Base-by-base conservation (phyloP, 2,113 vertebrate genomes). In the Ceratotherium simum region DNA sequence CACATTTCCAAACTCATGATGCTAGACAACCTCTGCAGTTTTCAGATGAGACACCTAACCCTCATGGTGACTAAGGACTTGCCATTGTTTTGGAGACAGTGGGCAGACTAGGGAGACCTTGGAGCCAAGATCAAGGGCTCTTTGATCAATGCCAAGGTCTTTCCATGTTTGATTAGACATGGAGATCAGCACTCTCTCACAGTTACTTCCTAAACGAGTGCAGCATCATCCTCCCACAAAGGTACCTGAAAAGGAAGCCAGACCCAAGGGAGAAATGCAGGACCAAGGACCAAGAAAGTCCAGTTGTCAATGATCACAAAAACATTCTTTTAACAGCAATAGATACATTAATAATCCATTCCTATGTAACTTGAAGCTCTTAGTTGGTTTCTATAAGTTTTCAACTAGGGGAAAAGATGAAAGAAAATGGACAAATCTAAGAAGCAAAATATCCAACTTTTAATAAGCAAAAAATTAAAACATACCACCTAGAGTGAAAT, bases 401-500 rank as follows among this genome's bases (percentile, higher is more conserved):
- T 95, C 84, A 96, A 79, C 7, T 8, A 81, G 65, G n/a, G 64
- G 1, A 88, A 90, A 92, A 81, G n/a, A 10, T 46, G 72, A 36
- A 64, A 95, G 29, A 70, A 29, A 79, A 82, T 33, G 20, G 94
- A 62, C 17, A n/a, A 92, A 60, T 4, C 67, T 89, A 96, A 78
- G 91, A 64, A 89, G 73, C 12, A 79, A 92, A 78, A 48, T 13
- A 94, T 64, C 51, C 13, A 72, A 86, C 73, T 95, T 76, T 89
- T 70, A 97, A 9, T 78, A 60, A 93, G 2, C 42, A 92, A 21
- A 97, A 69, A 96, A 82, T 58, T 27, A 21, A 95, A 97, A 70
- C 48, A 91, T 88, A 92, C 1, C 29, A 91, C 6, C 7, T 81
- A 46, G 54, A 95, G 54, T 92, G 20, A 95, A 96, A 94, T 79